Evolutionary conservation across 2,113 vertebrate genomes (phyloP).

Genomic region (Paramormyrops kingsleyae): DNA sequence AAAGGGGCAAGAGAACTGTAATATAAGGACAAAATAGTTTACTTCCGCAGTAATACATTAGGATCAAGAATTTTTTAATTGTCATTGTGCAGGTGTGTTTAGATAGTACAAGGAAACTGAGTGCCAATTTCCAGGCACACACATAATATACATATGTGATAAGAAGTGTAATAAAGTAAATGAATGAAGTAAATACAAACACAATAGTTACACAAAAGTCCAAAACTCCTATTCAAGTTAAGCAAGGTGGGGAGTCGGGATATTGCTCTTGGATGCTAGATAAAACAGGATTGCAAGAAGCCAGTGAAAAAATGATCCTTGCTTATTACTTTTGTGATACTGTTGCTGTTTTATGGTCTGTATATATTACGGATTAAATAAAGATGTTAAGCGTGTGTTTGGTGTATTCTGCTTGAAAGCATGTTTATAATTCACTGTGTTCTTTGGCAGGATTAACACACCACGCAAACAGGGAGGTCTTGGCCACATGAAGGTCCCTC

Average conservation of each 20-base stretch:
- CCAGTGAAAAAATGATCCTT: neutral
- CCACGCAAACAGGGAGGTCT: slow-evolving; percentile 90
- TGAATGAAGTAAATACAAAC: neutral
- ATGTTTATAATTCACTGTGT: slow-evolving; percentile 8
- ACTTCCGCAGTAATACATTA: neutral
- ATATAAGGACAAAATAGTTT: neutral
- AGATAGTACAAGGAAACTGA: neutral
- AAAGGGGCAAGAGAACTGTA: neutral
- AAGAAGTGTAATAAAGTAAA: neutral
- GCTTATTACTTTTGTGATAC: neutral
- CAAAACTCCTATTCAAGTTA: neutral
- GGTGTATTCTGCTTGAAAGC: neutral
- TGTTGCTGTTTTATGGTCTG: neutral
- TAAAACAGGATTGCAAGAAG: neutral
- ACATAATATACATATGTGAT: neutral
- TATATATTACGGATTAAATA: neutral
- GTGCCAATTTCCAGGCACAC: neutral
- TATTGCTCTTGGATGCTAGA: neutral
- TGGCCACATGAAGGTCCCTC: slow-evolving; percentile 84
- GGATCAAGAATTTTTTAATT: neutral
- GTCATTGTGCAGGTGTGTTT: neutral
- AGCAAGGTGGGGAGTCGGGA: neutral
- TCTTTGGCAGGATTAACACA: slow-evolving; percentile 73
- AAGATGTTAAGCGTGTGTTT: neutral
- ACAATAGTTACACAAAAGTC: neutral